phyloP scores from a whole-genome alignment of 2,888 invertebrate genomes.

The Abrostola tripartita region DNA sequence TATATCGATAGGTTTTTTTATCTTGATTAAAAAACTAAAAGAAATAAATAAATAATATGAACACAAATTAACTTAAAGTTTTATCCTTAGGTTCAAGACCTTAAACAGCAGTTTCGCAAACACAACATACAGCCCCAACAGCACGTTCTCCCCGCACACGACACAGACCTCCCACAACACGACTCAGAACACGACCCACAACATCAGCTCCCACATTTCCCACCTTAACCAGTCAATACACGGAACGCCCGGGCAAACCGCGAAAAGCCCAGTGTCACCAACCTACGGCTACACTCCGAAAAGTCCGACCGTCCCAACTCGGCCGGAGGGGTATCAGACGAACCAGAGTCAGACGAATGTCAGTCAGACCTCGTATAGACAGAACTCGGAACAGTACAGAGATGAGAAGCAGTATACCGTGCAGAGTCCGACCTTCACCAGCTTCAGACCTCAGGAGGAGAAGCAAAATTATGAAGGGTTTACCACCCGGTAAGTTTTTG shows the following conservation, averaged over 20 bases:
- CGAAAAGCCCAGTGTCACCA: constrained; percentile 48
- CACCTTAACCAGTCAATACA: constrained; percentile 74
- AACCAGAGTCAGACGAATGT: constrained; percentile 47
- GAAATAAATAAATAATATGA: too few relatives aligned
- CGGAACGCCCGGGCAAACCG: constrained; percentile 58
- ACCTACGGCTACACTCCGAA: constrained; percentile 51
- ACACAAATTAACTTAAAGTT: background rate
- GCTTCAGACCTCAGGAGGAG: constrained; percentile 81
- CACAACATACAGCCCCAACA: constrained; percentile 84
- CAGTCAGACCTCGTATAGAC: constrained; percentile 58
- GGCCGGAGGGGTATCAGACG: constrained; percentile 28
- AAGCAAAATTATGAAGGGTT: constrained; percentile 90
- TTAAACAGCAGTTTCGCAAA: constrained; percentile 81
- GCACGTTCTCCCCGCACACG: constrained; percentile 73
- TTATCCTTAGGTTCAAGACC: constrained; percentile 65
- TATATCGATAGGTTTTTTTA: too few relatives aligned
- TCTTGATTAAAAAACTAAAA: too few relatives aligned
- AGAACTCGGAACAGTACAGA: constrained; percentile 59
- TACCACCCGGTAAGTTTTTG: constrained; percentile 88
- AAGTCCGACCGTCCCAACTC: constrained; percentile 39
- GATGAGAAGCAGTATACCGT: constrained; percentile 75
- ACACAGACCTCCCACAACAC: constrained; percentile 47
- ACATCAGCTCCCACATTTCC: constrained; percentile 69
- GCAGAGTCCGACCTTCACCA: constrained; percentile 79
- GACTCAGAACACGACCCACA: constrained; percentile 33